These are phyloP conservation scores for Drosophila maculinotata DNA, from an alignment of 2,888 invertebrate genomes.

Conservation along the genomic window DNA sequence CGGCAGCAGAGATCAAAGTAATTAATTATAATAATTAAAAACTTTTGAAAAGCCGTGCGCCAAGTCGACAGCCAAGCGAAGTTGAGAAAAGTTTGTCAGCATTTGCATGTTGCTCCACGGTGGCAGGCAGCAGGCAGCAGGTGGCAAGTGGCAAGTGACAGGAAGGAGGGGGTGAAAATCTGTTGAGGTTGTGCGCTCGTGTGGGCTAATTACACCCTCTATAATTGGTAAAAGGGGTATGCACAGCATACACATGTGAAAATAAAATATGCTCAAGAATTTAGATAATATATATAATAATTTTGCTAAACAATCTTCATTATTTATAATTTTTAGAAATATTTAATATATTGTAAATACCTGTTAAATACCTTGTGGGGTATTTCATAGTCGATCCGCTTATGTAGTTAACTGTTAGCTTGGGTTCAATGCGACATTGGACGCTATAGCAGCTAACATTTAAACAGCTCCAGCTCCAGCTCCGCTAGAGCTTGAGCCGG, in stretches of 20 bases:
- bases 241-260: neutral
- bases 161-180: neutral
- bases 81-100: constrained; percentile 55
- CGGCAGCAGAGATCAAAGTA: constrained; percentile 74
- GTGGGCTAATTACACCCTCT: constrained; percentile 30
- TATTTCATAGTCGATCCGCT: constrained; percentile 11
- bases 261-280: neutral
- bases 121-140: neutral
- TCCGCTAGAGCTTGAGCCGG: too few relatives aligned
- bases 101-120: constrained; percentile 30
- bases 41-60: constrained; percentile 63
- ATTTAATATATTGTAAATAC: too few relatives aligned
- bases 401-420: neutral
- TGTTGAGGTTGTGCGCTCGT: constrained; percentile 20
- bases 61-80: constrained; percentile 46
- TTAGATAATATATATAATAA: too few relatives aligned
- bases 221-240: constrained; percentile 4
- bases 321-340: too few relatives aligned
- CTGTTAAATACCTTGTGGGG: constrained; percentile 7
- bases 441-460: constrained; percentile 9
- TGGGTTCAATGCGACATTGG: constrained; percentile 15
- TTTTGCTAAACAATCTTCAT: too few relatives aligned
- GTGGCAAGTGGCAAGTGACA: neutral
- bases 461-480: too few relatives aligned
- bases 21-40: constrained; percentile 81